phyloP scores from a whole-genome alignment of 53 echinoderm and acorn worm genomes.

The Echinarachnius parma region DNA sequence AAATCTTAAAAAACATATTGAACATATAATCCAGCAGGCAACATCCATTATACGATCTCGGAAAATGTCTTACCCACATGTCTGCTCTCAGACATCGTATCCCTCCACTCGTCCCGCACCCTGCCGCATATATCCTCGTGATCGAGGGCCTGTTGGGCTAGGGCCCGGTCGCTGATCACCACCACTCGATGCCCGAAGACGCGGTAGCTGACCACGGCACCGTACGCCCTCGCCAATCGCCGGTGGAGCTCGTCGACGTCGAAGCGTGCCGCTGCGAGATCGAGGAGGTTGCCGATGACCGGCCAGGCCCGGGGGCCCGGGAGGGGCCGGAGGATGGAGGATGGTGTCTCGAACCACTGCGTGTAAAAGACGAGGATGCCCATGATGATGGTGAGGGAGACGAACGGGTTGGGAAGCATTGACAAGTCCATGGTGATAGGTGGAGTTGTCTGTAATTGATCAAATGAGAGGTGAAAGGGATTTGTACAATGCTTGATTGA shows the following conservation, averaged over 20 bases:
- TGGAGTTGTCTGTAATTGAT: too few species aligned
- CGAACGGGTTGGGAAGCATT: neutral
- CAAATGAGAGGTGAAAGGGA: too few species aligned
- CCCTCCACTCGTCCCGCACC: slow-evolving; percentile 1
- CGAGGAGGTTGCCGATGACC: slow-evolving; percentile 23
- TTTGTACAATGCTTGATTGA: too few species aligned
- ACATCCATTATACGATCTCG: too few species aligned
- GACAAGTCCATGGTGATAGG: slow-evolving; percentile 3
- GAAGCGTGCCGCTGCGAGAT: slow-evolving; percentile 2
- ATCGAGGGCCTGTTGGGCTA: slow-evolving; percentile 3
- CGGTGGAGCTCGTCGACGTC: slow-evolving; percentile 4
- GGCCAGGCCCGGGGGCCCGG: slow-evolving; percentile 24
- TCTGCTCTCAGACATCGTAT: neutral
- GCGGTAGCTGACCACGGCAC: slow-evolving; percentile 13
- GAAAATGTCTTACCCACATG: slow-evolving; percentile 22
- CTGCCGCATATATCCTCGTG: neutral
- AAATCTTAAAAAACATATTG: too few species aligned
- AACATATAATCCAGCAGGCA: too few species aligned
- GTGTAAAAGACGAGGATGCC: slow-evolving; percentile 13
- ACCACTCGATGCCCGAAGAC: slow-evolving; percentile 9
- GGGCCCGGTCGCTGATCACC: slow-evolving; percentile 6
- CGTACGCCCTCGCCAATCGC: neutral
- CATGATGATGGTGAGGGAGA: slow-evolving; percentile 9
- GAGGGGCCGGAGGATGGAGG: slow-evolving; percentile 18
- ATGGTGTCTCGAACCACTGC: slow-evolving; percentile 25